Conservation (phyloP, 2,888 invertebrate genomes). For the Macrosiphum euphorbiae region DNA sequence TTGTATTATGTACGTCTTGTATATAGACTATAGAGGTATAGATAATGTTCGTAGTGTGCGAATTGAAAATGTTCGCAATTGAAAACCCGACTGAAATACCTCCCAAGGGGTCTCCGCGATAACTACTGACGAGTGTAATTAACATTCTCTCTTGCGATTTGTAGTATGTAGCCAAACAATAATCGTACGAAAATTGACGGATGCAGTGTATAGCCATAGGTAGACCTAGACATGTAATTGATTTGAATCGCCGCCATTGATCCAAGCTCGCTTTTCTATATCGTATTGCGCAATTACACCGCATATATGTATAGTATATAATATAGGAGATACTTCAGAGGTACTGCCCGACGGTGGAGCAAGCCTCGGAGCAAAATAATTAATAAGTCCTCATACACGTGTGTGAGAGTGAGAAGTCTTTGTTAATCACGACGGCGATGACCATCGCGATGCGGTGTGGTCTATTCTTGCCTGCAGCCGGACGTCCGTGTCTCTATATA, state of each 20-base stretch:
- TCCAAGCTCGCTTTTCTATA: background rate
- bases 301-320: background rate
- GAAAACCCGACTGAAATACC: background rate
- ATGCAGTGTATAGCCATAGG: background rate
- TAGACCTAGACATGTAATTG: background rate
- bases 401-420: background rate
- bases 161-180: background rate
- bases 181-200: background rate
- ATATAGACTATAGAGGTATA: background rate
- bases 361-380: background rate
- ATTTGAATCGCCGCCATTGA: background rate
- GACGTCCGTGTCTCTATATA: background rate
- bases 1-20: background rate
- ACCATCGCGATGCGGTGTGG: background rate
- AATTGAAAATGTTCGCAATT: slow-evolving; percentile 16
- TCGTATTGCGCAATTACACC: background rate
- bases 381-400: background rate
- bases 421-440: background rate
- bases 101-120: background rate
- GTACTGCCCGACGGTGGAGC: background rate
- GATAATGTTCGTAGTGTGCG: background rate
- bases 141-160: background rate
- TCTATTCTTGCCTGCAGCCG: background rate
- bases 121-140: slow-evolving; percentile 1
- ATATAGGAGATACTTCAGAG: background rate